A percentile compares a stretch with the other conserved stretches of the same genome.
phyloP scores from a whole-genome alignment of 2,888 invertebrate species.

The Spodoptera picta region DNA sequence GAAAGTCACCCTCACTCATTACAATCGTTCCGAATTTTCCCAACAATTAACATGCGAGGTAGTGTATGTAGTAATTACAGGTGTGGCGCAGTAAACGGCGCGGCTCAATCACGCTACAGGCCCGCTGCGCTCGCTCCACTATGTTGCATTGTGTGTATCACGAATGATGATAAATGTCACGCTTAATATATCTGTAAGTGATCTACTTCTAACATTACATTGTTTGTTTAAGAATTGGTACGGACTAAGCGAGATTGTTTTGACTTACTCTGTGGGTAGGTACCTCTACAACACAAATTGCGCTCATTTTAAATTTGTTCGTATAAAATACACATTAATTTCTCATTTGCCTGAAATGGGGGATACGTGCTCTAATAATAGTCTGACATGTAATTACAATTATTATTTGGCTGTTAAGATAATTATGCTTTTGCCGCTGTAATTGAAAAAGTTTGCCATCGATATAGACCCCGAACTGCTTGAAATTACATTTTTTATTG shows the following conservation, averaged over 20 bases:
- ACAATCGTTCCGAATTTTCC: slow-evolving; percentile 76
- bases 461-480: slow-evolving; percentile 76
- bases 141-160: slow-evolving; percentile 51
- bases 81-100: slow-evolving; percentile 72
- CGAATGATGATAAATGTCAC: slow-evolving; percentile 38
- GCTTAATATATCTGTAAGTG: slow-evolving; percentile 31
- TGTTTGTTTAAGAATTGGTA: neutral
- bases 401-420: slow-evolving; percentile 71
- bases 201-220: slow-evolving; percentile 8
- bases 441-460: slow-evolving; percentile 87
- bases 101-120: slow-evolving; percentile 70
- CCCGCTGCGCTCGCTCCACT: slow-evolving; percentile 9
- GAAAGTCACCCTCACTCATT: slow-evolving; percentile 82
- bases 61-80: slow-evolving; percentile 72
- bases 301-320: slow-evolving; percentile 34
- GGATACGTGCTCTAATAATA: slow-evolving; percentile 55
- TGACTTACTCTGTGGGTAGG: slow-evolving; percentile 2
- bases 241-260: neutral
- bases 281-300: slow-evolving; percentile 33
- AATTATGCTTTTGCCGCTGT: slow-evolving; percentile 72
- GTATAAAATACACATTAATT: slow-evolving; percentile 62
- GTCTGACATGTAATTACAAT: slow-evolving; percentile 68
- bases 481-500: slow-evolving; percentile 81
- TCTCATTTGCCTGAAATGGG: slow-evolving; percentile 64
- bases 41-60: slow-evolving; percentile 82